Evolutionary conservation across 2,888 invertebrate species (phyloP).

Genomic region (Carabus problematicus): DNA sequence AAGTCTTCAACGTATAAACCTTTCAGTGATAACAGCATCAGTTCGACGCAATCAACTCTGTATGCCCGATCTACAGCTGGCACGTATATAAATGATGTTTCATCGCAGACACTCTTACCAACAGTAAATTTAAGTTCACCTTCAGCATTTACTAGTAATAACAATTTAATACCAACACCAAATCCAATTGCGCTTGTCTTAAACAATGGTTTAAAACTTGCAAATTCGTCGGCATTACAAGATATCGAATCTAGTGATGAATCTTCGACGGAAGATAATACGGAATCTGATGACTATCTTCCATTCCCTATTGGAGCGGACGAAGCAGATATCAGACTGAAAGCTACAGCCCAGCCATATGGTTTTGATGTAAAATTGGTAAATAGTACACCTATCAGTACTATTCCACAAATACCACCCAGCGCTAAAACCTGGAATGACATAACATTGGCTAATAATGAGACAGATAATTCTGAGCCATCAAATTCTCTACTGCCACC

Average conservation of each 20-base stretch:
- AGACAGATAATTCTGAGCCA: conserved; percentile 7
- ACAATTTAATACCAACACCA: conserved; percentile 52
- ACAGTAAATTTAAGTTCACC: conserved; percentile 30
- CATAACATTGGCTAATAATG: conserved; percentile 40
- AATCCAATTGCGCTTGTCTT: conserved; percentile 61
- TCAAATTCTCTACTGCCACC: conserved; percentile 31
- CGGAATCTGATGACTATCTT: conserved; percentile 56
- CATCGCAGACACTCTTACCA: conserved; percentile 28
- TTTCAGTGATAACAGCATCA: conserved; percentile 52
- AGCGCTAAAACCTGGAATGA: conserved; percentile 18
- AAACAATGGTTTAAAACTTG: conserved; percentile 60
- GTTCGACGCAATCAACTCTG: conserved; percentile 47
- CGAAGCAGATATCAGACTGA: conserved; percentile 59
- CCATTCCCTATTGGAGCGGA: conserved; percentile 55
- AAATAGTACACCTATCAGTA: conserved; percentile 56
- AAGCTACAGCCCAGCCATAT: conserved; percentile 58
- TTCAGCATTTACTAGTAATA: conserved; percentile 24
- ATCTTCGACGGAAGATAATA: conserved; percentile 59
- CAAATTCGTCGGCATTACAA: conserved; percentile 51
- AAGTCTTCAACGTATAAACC: conserved; percentile 53
- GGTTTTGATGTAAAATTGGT: conserved; percentile 62
- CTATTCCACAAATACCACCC: conserved; percentile 6
- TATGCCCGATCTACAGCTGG: conserved; percentile 41
- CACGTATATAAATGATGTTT: conserved; percentile 46
- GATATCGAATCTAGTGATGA: conserved; percentile 55